Evolutionary conservation across 2,113 vertebrate species (phyloP), one percentile per base, ranked within the genome.

Genomic region (Platysternon megacephalum): DNA sequence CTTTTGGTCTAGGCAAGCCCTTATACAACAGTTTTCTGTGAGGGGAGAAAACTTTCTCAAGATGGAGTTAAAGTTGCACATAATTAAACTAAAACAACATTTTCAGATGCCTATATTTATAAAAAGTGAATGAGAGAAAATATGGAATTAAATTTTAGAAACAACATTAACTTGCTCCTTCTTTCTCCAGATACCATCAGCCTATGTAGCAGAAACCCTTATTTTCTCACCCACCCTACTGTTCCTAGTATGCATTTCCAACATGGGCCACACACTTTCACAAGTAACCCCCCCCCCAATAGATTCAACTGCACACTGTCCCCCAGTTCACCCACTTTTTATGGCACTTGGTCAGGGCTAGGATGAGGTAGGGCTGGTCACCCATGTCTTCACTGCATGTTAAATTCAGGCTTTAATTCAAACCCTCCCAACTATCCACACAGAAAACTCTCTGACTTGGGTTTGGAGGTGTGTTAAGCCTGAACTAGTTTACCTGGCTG

Each of bases 141-240:
- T 22, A 49, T 0, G 0, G 5, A 79, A 11, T 8, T 68, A 24
- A 88, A 35, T 52, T 72, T 24, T 48, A 83, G 46, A 19, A 93
- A 86, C 86, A 56, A 86, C 86, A 56, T 28, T 81, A 21, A 14
- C 29, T 76, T 87, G 48, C 7, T 35, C 4, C 13, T 9, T 14
- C 14, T 61, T 80, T 8, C 48, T 76, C n/a, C 14, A 91, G 72
- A 44, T 9, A 89, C 21, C 55, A 84, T 1, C 79, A 56, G 93
- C 51, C 9, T 29, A 65, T 19, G 42, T 48, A 92, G 58, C 72
- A 92, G 39, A 94, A 91, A 86, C 48, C 84, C 5, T n/a, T 44
- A 44, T 39, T 76, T 65, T 88, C 74, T 42, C 94, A n/a, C 21
- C 51, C 29, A 61, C 72, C 55, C 81, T 78, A 12, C n/a, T 3